Conservation (phyloP, 2,888 invertebrate species). For the Cantharis flavilabris region DNA sequence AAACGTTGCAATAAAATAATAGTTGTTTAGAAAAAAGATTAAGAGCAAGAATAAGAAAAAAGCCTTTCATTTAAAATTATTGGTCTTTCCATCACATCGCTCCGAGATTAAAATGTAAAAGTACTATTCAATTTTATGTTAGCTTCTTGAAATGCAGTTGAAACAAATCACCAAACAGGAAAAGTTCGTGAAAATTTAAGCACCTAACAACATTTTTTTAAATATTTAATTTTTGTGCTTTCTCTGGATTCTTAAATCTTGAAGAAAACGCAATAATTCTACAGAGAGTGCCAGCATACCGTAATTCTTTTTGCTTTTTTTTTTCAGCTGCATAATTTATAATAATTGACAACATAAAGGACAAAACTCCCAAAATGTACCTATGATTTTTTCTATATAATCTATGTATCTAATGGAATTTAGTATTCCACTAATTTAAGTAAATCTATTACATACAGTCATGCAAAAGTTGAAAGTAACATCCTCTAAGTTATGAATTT, state of each 20-base stretch:
- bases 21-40: neutral
- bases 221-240: neutral
- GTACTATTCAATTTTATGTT: neutral
- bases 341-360: neutral
- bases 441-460: neutral
- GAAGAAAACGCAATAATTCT: neutral
- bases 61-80: slow-evolving; percentile 5
- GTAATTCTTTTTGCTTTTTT: neutral
- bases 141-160: neutral
- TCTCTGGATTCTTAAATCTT: neutral
- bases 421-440: neutral
- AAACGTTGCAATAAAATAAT: slow-evolving; percentile 6
- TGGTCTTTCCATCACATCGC: neutral
- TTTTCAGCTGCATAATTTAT: neutral
- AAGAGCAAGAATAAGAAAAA: neutral
- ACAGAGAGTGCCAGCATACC: no score
- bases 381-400: neutral
- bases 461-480: slow-evolving; percentile 1
- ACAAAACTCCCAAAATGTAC: neutral
- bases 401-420: neutral
- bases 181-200: neutral
- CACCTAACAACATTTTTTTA: neutral
- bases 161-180: neutral
- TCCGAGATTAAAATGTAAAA: neutral
- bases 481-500: neutral